phyloP scores from a whole-genome alignment of 1,140 invertebrate species.

The Tetramorium parvispinum region DNA sequence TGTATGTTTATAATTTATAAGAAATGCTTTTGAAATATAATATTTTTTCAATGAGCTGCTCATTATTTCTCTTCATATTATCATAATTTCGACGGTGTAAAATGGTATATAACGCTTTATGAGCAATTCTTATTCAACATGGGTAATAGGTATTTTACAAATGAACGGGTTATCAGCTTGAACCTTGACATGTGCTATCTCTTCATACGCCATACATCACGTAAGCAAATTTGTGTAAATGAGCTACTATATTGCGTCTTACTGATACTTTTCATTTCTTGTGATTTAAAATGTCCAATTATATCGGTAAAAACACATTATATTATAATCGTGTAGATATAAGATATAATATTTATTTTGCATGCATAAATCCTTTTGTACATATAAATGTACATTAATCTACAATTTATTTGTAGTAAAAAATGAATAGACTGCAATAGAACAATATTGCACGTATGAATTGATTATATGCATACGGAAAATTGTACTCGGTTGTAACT shows the following conservation, averaged over 20 bases:
- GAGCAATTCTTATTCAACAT: slow-evolving; percentile 25
- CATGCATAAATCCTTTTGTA: neutral
- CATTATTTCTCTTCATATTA: neutral
- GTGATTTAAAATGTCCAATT: neutral
- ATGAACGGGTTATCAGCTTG: slow-evolving; percentile 61
- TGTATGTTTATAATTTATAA: slow-evolving; percentile 5
- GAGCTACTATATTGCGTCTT: slow-evolving; percentile 3
- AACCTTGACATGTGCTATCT: slow-evolving; percentile 77
- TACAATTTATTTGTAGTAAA: neutral
- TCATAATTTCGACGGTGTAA: neutral
- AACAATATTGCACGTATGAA: neutral
- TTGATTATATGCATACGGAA: neutral
- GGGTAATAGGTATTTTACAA: slow-evolving; percentile 17
- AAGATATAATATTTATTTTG: neutral
- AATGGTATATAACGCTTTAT: neutral
- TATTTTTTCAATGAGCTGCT: neutral
- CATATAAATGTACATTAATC: neutral
- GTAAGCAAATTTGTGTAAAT: slow-evolving; percentile 2
- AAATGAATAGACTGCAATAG: neutral
- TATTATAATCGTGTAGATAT: neutral
- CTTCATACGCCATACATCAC: slow-evolving; percentile 40
- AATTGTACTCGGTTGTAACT: neutral
- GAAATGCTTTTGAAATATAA: neutral
- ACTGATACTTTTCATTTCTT: neutral
- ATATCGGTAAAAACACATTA: neutral